Base-by-base conservation (phyloP, 2,113 vertebrate genomes). In the Scalopus aquaticus region DNA sequence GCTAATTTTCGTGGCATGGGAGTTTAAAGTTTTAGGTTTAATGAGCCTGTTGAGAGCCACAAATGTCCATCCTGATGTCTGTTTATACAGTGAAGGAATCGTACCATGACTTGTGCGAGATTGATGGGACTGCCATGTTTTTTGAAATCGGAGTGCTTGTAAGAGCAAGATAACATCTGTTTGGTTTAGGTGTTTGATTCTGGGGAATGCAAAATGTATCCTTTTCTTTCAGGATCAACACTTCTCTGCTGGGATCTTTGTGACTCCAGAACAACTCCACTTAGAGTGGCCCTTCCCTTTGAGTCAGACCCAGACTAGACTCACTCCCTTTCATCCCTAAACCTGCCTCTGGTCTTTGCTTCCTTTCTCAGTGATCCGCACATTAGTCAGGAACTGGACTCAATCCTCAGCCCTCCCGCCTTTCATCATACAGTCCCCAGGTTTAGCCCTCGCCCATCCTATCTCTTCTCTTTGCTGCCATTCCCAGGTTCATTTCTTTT, bases 101-200 rank as follows among this genome's bases (percentile, higher is more conserved):
- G 24, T 2, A 78, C 32, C 58, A 1, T 56, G 73, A 73, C 73
- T 28, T 72, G 32, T 32, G 37, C 35, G 20, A 28, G 19, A 73
- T 28, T 42, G 83, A 42, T 35, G n/a, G 44, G 16, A 44, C 16
- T 58, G 12, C 58, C 9, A 0, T 79, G 10, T 20, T 72, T 76
- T 83, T 86, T 86, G 86, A 85, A 81, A 86, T 37, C 81, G 78
- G 86, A 88, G 56, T 32, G 20, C 8, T 24, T 51, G 20, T 44
- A 64, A 58, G 39, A 39, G 44, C 15, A 69, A 70, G 90, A 92
- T 80, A 90, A 62, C 69, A 65, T 88, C 91, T 85, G 32, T 88
- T 77, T 78, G 42, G 28, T 79, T 88, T 81, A 30, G 35, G 37
- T 58, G 20, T 88, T 78, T 81, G 77, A 4, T 69, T 86, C 69